Conservation (phyloP, 2,888 invertebrate genomes). For the Stenchaetothrips biformis region DNA sequence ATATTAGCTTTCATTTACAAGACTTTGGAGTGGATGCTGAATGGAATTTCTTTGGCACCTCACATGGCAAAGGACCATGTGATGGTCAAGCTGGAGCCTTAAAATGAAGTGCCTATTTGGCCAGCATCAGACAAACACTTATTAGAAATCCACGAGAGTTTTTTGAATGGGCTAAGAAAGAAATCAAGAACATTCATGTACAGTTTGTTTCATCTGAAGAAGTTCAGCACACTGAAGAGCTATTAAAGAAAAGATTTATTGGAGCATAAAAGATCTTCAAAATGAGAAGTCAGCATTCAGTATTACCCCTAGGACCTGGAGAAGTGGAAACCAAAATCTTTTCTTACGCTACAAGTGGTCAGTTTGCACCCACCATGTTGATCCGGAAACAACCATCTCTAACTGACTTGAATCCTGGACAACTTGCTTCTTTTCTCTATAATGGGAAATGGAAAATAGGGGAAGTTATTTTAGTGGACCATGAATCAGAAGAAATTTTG, state of each 20-base stretch:
- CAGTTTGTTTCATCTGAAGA: not conserved
- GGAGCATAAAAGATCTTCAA: not conserved
- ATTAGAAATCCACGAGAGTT: not conserved
- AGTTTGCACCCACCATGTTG: not conserved
- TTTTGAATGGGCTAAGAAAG: not conserved
- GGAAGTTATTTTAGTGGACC: too few relatives aligned
- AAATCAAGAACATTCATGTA: not conserved
- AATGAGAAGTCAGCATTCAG: not conserved
- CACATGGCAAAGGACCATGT: conserved; percentile 33
- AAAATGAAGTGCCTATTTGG: conserved; percentile 32
- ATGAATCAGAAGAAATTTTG: too few relatives aligned
- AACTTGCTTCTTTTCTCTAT: too few relatives aligned
- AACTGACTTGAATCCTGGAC: too few relatives aligned
- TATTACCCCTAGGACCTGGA: not conserved
- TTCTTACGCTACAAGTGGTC: not conserved
- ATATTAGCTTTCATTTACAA: conserved; percentile 35
- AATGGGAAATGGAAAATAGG: too few relatives aligned
- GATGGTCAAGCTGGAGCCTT: conserved; percentile 34
- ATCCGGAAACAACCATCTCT: not conserved
- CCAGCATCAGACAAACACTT: not conserved
- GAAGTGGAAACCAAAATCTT: not conserved
- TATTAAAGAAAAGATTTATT: not conserved
- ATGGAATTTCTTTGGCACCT: conserved; percentile 33
- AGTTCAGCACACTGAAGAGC: not conserved
- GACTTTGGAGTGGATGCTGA: conserved; percentile 28